Percentiles rank a stretch among this genome's conserved stretches.
Conservation (phyloP, 1,140 invertebrate genomes). For the Dinoponera quadriceps region DNA sequence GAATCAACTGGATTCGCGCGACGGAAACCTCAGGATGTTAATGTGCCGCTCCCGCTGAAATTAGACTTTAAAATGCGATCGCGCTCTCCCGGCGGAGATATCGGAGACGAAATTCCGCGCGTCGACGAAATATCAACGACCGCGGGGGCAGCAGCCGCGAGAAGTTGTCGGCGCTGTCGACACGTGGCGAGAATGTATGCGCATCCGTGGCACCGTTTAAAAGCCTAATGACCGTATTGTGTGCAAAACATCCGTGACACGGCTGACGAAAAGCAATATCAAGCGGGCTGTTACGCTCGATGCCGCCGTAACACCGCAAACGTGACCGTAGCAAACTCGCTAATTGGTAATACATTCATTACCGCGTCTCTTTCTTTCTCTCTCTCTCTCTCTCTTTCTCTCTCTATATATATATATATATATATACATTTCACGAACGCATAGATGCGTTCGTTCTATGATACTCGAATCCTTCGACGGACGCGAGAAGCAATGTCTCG, state of each 20-base stretch:
- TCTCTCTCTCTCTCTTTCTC: too few relatives aligned
- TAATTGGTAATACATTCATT: conserved; percentile 34
- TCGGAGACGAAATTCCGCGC: neutral
- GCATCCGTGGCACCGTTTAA: conserved; percentile 22
- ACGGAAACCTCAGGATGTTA: conserved; percentile 6
- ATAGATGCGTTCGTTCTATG: neutral
- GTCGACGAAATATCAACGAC: neutral
- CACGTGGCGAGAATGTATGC: conserved; percentile 31
- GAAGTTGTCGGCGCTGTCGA: neutral
- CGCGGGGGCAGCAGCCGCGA: neutral
- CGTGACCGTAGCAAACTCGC: conserved; percentile 5
- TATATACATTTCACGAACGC: too few relatives aligned
- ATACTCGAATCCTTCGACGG: neutral
- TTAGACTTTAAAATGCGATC: conserved; percentile 1
- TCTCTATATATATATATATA: too few relatives aligned
- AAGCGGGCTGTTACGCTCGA: neutral
- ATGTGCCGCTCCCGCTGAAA: neutral
- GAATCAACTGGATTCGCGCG: conserved; percentile 3
- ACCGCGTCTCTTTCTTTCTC: neutral
- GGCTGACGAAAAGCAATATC: conserved; percentile 22
- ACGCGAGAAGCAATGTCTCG: neutral
- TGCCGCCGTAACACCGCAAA: neutral
- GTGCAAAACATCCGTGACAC: conserved; percentile 45
- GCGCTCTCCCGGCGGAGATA: neutral
- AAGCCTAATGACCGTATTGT: conserved; percentile 55